phyloP scores from a whole-genome alignment of 2,113 vertebrate genomes.

The Lichenostomus cassidix region DNA sequence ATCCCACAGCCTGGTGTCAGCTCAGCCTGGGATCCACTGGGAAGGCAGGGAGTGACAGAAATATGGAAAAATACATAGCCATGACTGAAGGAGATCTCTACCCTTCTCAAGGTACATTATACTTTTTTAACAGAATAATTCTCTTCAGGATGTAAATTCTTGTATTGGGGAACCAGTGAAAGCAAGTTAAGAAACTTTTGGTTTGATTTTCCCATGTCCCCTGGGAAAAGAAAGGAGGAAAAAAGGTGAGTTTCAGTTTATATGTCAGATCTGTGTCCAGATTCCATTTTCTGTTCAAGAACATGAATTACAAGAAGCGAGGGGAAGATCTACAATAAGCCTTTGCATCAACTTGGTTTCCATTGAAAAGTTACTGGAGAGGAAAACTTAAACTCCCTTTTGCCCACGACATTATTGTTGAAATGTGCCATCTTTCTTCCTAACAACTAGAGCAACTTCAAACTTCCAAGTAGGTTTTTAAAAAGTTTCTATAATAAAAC shows the following conservation, averaged over 20 bases:
- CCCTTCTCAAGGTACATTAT: accelerated
- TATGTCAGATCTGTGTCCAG: background rate
- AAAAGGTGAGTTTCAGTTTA: background rate
- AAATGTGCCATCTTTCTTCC: background rate
- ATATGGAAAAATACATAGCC: background rate
- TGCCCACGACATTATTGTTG: background rate
- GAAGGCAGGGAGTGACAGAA: background rate
- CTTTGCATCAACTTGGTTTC: background rate
- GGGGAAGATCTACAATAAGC: background rate
- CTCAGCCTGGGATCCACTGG: background rate
- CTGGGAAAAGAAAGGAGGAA: background rate
- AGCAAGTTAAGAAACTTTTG: background rate
- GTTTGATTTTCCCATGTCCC: background rate
- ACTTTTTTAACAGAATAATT: background rate
- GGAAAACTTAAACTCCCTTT: background rate
- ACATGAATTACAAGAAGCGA: background rate
- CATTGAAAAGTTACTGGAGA: background rate
- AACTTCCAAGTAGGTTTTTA: background rate
- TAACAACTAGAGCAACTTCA: background rate
- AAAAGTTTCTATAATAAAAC: background rate
- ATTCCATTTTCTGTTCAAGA: background rate
- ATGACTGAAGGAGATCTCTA: background rate
- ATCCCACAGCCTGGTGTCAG: background rate
- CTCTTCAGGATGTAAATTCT: background rate
- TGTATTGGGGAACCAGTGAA: background rate